Evolutionary conservation across 1,140 invertebrate species (phyloP).

Genomic region (Hylaeus volcanicus): DNA sequence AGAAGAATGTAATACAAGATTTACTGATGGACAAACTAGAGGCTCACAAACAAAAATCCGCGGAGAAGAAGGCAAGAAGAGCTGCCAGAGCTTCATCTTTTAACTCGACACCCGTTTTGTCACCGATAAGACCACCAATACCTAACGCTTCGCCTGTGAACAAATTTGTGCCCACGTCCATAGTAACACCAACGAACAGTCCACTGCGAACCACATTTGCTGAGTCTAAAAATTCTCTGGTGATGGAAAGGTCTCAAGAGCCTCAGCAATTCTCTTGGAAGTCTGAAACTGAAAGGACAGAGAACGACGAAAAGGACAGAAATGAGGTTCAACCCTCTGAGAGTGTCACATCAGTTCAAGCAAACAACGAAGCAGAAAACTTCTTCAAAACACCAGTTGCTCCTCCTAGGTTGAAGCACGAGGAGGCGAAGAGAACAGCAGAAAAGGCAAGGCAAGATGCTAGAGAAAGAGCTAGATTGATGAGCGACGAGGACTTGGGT

Average conservation of each 20-base stretch:
- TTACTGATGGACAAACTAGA: conserved; percentile 89
- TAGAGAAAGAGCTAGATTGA: conserved; percentile 84
- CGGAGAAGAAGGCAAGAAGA: conserved; percentile 82
- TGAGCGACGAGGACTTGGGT: conserved; percentile 87
- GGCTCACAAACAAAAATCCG: conserved; percentile 84
- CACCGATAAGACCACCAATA: conserved; percentile 59
- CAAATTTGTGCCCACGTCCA: conserved; percentile 67
- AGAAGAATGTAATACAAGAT: conserved; percentile 87
- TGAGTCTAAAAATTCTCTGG: conserved; percentile 66
- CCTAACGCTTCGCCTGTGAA: conserved; percentile 41
- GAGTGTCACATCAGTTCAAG: neutral
- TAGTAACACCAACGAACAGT: conserved; percentile 56
- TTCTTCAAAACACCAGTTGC: conserved; percentile 79
- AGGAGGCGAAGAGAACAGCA: conserved; percentile 80
- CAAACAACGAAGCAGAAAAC: conserved; percentile 20
- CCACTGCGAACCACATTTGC: conserved; percentile 67
- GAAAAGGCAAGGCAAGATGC: conserved; percentile 86
- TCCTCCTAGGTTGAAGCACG: conserved; percentile 77
- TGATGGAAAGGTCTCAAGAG: conserved; percentile 16
- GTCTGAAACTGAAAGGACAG: neutral
- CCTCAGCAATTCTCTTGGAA: conserved; percentile 4
- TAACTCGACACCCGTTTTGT: conserved; percentile 57
- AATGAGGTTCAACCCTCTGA: neutral
- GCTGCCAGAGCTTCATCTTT: conserved; percentile 76
- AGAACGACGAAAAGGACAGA: neutral